Percentiles rank a stretch among this genome's conserved stretches.
phyloP scores from a whole-genome alignment of 1,140 invertebrate species.

The Drosophila trapezifrons region DNA sequence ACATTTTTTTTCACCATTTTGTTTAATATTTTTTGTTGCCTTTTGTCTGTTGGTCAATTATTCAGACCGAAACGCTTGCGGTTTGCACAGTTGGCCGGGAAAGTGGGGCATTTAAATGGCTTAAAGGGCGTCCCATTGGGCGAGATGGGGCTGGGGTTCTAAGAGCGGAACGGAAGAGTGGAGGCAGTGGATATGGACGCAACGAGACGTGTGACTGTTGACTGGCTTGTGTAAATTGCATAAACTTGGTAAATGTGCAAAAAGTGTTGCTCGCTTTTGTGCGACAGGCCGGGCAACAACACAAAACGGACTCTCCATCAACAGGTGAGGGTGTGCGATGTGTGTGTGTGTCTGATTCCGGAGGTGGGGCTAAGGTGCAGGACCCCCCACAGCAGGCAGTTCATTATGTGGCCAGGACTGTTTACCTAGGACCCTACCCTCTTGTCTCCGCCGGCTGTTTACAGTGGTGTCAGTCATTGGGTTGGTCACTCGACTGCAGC shows the following conservation, averaged over 20 bases:
- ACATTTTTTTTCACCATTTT: constrained; percentile 37
- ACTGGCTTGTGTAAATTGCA: constrained; percentile 57
- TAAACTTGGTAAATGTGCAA: constrained; percentile 61
- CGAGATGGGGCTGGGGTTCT: neutral
- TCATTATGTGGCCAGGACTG: constrained; percentile 61
- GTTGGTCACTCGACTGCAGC: constrained; percentile 70
- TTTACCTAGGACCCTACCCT: constrained; percentile 49
- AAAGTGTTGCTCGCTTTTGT: constrained; percentile 70
- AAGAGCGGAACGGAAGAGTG: neutral
- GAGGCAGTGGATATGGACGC: constrained; percentile 8
- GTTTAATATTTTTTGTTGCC: constrained; percentile 14
- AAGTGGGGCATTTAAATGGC: constrained; percentile 66
- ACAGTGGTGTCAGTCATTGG: constrained; percentile 74
- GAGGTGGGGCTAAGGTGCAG: neutral
- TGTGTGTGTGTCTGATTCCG: neutral
- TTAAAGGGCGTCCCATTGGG: constrained; percentile 24
- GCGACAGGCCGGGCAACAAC: constrained; percentile 20
- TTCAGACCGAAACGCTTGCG: constrained; percentile 74
- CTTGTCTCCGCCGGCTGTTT: constrained; percentile 54
- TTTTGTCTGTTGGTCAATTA: constrained; percentile 69
- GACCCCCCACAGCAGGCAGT: constrained; percentile 34
- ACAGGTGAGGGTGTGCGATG: constrained; percentile 47
- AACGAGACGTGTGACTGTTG: constrained; percentile 48
- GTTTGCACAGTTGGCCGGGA: constrained; percentile 48
- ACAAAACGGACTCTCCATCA: constrained; percentile 39